Evolutionary conservation across 2,888 invertebrate species (phyloP), one percentile per base, ranked within the genome.

Genomic region (Chrysotoxum bicinctum): DNA sequence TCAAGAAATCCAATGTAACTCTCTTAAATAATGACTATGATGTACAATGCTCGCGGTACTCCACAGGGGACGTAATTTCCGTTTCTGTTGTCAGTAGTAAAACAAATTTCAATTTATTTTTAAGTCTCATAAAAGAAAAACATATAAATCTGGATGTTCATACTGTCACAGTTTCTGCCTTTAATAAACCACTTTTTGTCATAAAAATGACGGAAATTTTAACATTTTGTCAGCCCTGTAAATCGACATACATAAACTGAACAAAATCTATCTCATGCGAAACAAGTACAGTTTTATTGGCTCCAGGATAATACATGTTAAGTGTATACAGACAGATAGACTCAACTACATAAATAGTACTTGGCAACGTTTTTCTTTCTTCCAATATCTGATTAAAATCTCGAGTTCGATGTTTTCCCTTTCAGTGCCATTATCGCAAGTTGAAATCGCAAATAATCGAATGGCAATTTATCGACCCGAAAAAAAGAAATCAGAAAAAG

Each of bases 401-500:
- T 50, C 50, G 26, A 50, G n/a, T 50, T 45, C 19, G 21, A 45
- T 45, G 10, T 32, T 35, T 37, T 32, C 21, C 37, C 21, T 58
- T 58, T 37, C 19, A 37, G 19, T 14, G 14, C 58, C 35, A 58
- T 58, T 58, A 58, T 58, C 58, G 14, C 21, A 37, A 37, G 58
- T 37, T 58, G 58, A 58, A 58, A 58, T 58, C 58, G 21, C 58
- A 58, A 58, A 58, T 58, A 58, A 58, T 58, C 58, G 58, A 58
- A 58, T 58, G 14, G 10, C 58, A 58, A 58, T 58, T 58, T 58
- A 58, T 58, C 58, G 58, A 58, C 35, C 37, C 58, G 21, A 37
- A 14, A 58, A 19, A 14, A 35, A 35, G 6, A 37, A 37, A 8
- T 21, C 6, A 37, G 21, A 14, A 37, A 35, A 58, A 52, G 30